Evolutionary conservation across 2,797 vertebrate species (phyloP).

Genomic region (Coendou prehensilis): DNA sequence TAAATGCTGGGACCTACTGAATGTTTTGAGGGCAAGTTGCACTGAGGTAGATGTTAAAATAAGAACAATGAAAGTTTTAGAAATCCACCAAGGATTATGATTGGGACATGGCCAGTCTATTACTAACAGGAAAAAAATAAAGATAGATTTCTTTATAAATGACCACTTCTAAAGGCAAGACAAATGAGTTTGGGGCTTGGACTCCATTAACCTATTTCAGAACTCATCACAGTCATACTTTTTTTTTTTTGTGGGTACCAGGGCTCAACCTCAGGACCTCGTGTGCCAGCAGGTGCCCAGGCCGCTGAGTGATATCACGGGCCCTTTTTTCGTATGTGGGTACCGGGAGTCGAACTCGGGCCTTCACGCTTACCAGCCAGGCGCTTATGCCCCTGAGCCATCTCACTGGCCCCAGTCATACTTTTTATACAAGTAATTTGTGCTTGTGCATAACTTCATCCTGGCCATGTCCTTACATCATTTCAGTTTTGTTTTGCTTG

Average conservation of each 20-base stretch:
- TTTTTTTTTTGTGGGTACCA: no score
- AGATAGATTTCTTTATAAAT: background rate
- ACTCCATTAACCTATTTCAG: background rate
- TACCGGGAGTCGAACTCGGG: no score
- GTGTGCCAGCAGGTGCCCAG: no score
- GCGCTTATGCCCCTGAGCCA: no score
- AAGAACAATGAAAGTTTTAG: background rate
- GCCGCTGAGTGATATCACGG: no score
- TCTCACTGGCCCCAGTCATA: no score
- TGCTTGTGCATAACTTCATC: background rate
- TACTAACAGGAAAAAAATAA: background rate
- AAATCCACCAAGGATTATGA: background rate
- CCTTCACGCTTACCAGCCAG: no score
- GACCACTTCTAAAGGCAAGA: background rate
- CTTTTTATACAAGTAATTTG: no score
- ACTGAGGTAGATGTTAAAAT: background rate
- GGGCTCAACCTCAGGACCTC: no score
- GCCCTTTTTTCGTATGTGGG: no score
- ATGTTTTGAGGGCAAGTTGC: background rate
- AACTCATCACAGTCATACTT: background rate
- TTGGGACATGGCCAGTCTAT: background rate
- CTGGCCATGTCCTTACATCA: accelerated
- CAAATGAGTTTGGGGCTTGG: background rate
- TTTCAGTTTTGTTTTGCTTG: background rate
- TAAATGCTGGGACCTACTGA: background rate